Percentiles rank a stretch among this genome's conserved stretches.
These are phyloP conservation scores for Amphiura filiformis DNA, from an alignment of 35 echinoderm and acorn worm species.

Conservation along the genomic window DNA sequence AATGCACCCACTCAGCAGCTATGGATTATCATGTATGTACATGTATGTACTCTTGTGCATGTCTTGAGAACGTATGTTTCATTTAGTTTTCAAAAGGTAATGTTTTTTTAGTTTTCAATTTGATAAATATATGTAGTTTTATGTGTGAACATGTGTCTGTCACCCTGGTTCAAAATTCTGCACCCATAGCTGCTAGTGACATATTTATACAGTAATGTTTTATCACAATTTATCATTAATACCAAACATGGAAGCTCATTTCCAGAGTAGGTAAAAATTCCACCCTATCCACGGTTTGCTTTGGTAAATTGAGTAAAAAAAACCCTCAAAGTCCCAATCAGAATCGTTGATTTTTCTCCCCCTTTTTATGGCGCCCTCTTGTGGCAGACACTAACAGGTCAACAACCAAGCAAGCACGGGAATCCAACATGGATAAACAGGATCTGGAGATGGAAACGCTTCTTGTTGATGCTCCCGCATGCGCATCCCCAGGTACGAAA, in stretches of 20 bases:
- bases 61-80: not conserved
- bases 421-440: not conserved
- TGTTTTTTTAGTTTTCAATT: too few species aligned
- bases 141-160: too few species aligned
- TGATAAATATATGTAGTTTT: too few species aligned
- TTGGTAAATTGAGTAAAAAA: not conserved
- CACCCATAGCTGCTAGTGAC: too few species aligned
- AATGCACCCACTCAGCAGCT: not conserved
- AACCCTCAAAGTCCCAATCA: not conserved
- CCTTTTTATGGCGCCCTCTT: conserved; percentile 1
- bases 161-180: too few species aligned
- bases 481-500: conserved; percentile 1
- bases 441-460: conserved; percentile 13
- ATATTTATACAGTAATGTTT: too few species aligned
- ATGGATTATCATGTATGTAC: not conserved
- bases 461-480: conserved; percentile 13
- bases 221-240: too few species aligned
- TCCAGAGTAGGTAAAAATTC: not conserved
- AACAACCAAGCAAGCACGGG: not conserved
- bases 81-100: not conserved
- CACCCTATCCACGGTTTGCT: not conserved
- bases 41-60: not conserved
- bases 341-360: not conserved
- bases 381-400: not conserved
- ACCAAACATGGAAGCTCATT: not conserved